Evolutionary conservation across 1,140 invertebrate genomes (phyloP).

Genomic region (Drosophila littoralis): DNA sequence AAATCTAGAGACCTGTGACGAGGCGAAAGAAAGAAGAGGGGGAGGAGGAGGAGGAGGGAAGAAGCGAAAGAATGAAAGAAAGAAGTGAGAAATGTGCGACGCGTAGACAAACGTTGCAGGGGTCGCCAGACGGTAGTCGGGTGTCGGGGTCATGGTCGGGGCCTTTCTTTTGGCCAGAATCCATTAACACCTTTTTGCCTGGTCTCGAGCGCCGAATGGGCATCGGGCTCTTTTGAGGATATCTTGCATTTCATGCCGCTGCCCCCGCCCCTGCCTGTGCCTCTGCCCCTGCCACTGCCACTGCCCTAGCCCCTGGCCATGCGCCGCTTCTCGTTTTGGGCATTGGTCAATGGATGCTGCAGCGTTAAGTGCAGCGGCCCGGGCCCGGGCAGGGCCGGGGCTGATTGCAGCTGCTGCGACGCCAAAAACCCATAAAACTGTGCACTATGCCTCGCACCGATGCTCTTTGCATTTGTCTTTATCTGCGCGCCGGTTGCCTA

Average conservation of each 20-base stretch:
- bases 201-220: neutral
- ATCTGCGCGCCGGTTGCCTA: conserved; percentile 9
- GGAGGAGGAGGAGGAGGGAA: conserved; percentile 25
- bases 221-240: conserved; percentile 39
- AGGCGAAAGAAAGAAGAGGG: conserved; percentile 4
- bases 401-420: conserved; percentile 23
- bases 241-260: conserved; percentile 42
- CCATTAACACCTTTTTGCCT: conserved; percentile 53
- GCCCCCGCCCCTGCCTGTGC: neutral
- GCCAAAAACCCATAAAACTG: conserved; percentile 32
- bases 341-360: conserved; percentile 29
- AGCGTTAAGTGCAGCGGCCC: conserved; percentile 31
- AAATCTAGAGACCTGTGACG: conserved; percentile 35
- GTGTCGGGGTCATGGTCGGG: conserved; percentile 35
- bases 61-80: conserved; percentile 12
- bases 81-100: conserved; percentile 50
- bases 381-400: neutral
- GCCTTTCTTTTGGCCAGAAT: conserved; percentile 44
- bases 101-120: conserved; percentile 30
- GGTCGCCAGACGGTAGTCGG: conserved; percentile 1
- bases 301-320: conserved; percentile 6
- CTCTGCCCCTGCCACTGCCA: conserved; percentile 5
- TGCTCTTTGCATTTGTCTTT: conserved; percentile 22
- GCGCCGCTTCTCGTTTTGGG: conserved; percentile 28
- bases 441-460: conserved; percentile 28